These are phyloP conservation scores for Catagonus wagneri DNA, from an alignment of 2,113 vertebrate species.

Conservation along the genomic window DNA sequence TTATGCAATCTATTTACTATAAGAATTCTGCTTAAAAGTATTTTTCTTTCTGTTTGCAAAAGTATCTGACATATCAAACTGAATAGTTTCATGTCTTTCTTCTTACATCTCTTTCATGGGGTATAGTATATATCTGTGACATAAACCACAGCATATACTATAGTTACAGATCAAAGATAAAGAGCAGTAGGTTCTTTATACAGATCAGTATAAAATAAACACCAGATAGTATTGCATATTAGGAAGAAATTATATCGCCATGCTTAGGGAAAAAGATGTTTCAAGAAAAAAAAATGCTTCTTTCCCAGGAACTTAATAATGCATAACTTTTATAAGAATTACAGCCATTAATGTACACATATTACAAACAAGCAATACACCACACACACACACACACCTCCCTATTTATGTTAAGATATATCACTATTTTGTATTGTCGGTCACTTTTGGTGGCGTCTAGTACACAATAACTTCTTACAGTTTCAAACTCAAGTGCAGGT, in stretches of 20 bases:
- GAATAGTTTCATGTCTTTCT: constrained; percentile 23
- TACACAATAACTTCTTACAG: not conserved
- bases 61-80: constrained; percentile 28
- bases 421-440: not conserved
- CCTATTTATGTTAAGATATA: not conserved
- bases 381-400: not conserved
- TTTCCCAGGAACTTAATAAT: not conserved
- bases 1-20: constrained; percentile 25
- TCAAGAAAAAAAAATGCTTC: not conserved
- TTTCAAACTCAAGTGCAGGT: not conserved
- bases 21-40: constrained; percentile 27
- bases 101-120: constrained; percentile 36
- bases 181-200: not conserved
- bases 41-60: not conserved
- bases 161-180: constrained; percentile 21
- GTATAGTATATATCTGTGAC: not conserved
- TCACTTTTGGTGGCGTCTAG: not conserved
- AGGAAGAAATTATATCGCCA: not conserved
- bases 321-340: not conserved
- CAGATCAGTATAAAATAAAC: not conserved
- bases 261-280: not conserved
- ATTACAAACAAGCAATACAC: not conserved
- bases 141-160: constrained; percentile 37
- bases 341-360: not conserved
- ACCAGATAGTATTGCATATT: not conserved